phyloP scores from a whole-genome alignment of 2,797 vertebrate genomes.

The Gobionotothen gibberifrons region DNA sequence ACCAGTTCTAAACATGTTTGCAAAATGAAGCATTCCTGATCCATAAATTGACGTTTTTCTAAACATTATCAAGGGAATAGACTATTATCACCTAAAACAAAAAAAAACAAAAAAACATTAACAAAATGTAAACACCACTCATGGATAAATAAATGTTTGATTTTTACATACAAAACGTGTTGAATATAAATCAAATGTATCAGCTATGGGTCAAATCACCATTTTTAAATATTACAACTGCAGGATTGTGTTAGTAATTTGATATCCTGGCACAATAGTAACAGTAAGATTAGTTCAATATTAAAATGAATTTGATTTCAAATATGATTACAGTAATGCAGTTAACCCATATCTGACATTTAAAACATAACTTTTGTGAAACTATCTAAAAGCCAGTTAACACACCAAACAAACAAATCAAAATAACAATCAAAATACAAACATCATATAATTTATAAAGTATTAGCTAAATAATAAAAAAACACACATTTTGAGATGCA shows the following conservation, averaged over 20 bases:
- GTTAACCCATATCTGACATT: conserved; percentile 40
- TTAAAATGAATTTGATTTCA: neutral
- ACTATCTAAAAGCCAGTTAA: conserved; percentile 30
- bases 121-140: conserved; percentile 43
- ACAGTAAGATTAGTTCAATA: conserved; percentile 1
- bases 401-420: conserved; percentile 28
- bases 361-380: conserved; percentile 16
- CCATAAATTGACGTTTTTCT: neutral
- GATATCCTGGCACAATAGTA: neutral
- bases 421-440: conserved; percentile 43
- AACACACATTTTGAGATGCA: conserved; percentile 39
- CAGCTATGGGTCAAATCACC: conserved; percentile 41
- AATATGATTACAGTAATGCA: neutral
- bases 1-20: neutral
- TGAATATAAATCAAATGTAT: conserved; percentile 17
- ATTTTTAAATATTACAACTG: neutral
- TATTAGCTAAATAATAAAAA: conserved; percentile 15
- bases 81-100: conserved; percentile 2
- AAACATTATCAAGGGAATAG: neutral
- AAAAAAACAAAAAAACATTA: conserved; percentile 38
- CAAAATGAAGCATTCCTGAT: neutral
- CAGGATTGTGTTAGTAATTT: neutral
- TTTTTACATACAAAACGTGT: conserved; percentile 3
- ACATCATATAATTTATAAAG: conserved; percentile 54
- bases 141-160: conserved; percentile 18